Percentiles rank a stretch among this genome's conserved stretches.
These are phyloP conservation scores for Pachymerium ferrugineum DNA, from an alignment of 2,888 invertebrate species.

Conservation along the genomic window DNA sequence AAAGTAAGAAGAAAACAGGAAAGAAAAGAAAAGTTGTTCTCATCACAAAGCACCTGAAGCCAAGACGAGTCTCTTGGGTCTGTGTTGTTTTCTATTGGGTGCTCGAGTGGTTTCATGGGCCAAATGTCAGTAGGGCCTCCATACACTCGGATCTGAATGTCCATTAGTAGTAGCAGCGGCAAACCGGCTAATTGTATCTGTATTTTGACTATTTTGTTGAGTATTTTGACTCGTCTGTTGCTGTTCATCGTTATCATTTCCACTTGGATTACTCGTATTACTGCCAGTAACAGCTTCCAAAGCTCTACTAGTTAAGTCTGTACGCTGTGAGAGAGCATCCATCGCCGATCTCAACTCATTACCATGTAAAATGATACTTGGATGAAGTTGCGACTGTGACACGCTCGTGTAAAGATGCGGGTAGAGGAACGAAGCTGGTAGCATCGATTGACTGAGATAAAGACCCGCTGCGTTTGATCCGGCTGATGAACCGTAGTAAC, in stretches of 20 bases:
- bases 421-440: constrained; percentile 45
- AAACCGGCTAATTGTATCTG: background rate
- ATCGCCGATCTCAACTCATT: constrained; percentile 38
- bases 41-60: constrained; percentile 37
- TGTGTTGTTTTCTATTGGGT: constrained; percentile 27
- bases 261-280: background rate
- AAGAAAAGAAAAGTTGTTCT: no score
- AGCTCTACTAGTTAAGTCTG: constrained; percentile 30
- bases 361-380: constrained; percentile 38
- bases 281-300: constrained; percentile 30
- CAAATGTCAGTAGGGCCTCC: constrained; percentile 39
- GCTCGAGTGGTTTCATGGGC: constrained; percentile 22
- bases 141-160: constrained; percentile 38
- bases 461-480: constrained; percentile 40
- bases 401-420: constrained; percentile 44
- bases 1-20: no score
- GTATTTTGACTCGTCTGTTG: background rate
- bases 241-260: constrained; percentile 5
- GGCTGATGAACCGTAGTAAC: constrained; percentile 37
- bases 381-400: constrained; percentile 42
- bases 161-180: constrained; percentile 30
- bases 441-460: constrained; percentile 42
- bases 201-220: constrained; percentile 1
- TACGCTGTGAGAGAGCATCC: constrained; percentile 35
- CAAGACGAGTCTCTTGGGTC: constrained; percentile 38